Percentiles rank a stretch among this genome's conserved stretches.
phyloP scores from a whole-genome alignment of 2,797 vertebrate species.

The Cryptoblepharus egeriae region DNA sequence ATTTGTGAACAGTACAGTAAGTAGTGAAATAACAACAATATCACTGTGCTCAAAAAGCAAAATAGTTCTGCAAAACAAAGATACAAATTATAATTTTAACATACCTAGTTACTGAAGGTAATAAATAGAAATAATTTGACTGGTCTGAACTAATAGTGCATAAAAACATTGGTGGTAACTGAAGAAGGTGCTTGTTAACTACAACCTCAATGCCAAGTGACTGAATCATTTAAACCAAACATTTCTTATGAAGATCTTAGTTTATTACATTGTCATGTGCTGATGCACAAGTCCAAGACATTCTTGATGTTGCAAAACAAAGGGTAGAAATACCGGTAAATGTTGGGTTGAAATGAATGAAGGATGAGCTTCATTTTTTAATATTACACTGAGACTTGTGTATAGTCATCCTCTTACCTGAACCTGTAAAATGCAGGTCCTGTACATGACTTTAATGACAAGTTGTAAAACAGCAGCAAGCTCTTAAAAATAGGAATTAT shows the following conservation, averaged over 20 bases:
- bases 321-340: neutral
- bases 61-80: constrained; percentile 82
- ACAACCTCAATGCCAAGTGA: neutral
- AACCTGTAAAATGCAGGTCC: neutral
- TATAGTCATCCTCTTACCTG: neutral
- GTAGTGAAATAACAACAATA: constrained; percentile 90
- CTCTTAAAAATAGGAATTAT: neutral
- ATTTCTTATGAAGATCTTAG: neutral
- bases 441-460: neutral
- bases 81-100: constrained; percentile 2
- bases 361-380: neutral
- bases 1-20: constrained; percentile 91
- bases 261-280: neutral
- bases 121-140: neutral
- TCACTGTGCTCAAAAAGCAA: constrained; percentile 96
- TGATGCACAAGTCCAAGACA: neutral
- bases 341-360: neutral
- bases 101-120: neutral
- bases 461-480: neutral
- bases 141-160: constrained; percentile 14
- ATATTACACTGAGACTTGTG: neutral
- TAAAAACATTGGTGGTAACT: neutral
- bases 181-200: neutral
- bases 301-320: neutral
- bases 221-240: neutral